These are phyloP conservation scores for Diorhabda elongata DNA, from an alignment of 1,140 invertebrate genomes.

Conservation along the genomic window DNA sequence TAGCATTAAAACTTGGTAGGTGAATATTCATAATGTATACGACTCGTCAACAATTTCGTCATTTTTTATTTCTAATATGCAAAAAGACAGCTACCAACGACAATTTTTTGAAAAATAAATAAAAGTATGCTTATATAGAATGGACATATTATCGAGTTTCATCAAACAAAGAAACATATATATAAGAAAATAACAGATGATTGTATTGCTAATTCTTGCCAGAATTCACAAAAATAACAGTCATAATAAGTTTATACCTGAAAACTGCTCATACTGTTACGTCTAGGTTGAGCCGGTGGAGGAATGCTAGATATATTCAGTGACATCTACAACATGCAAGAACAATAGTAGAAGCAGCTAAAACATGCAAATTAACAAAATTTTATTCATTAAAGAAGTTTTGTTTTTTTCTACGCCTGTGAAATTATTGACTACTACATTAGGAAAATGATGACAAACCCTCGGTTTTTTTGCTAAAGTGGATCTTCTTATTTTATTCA, in stretches of 20 bases:
- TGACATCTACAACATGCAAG: slow-evolving; percentile 49
- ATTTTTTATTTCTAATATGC: no score
- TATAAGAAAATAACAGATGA: background rate
- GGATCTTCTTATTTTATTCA: slow-evolving; percentile 84
- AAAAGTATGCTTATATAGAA: no score
- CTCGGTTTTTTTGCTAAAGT: slow-evolving; percentile 59
- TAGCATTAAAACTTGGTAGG: no score
- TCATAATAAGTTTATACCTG: slow-evolving; percentile 34
- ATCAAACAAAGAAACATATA: background rate
- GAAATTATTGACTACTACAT: slow-evolving; percentile 2
- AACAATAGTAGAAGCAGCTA: slow-evolving; percentile 32
- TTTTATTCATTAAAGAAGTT: background rate
- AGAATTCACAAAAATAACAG: background rate
- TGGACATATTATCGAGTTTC: background rate
- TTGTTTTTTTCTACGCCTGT: background rate
- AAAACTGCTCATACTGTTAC: slow-evolving; percentile 47
- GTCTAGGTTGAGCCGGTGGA: slow-evolving; percentile 43
- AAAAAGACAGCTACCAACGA: no score
- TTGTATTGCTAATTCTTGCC: background rate
- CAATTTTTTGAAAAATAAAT: no score
- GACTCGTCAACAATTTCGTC: no score
- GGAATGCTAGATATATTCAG: slow-evolving; percentile 43
- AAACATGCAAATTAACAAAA: slow-evolving; percentile 38
- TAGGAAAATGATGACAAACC: slow-evolving; percentile 48
- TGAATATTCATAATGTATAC: no score